Base-by-base conservation (phyloP, 2,888 invertebrate genomes). In the Pyrochroa serraticornis region DNA sequence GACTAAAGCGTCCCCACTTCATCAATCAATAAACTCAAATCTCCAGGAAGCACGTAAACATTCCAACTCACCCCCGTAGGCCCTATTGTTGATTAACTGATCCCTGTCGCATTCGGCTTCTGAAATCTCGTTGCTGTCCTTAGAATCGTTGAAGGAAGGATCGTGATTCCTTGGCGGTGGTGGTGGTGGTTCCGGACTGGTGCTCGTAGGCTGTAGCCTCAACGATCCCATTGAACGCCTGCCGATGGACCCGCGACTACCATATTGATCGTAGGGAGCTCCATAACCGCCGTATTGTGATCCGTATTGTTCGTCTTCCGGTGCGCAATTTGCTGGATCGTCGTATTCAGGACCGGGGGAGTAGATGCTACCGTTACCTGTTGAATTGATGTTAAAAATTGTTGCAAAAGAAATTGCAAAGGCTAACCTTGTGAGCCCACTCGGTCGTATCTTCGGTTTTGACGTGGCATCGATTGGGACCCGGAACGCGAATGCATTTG, bases 101-200 rank as follows among this genome's bases (percentile, higher is more conserved):
- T 90, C 90, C 65, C 90, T 90, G 83, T 94, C 94, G 79, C 94
- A 94, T 80, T 94, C 94, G 71, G 94, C 93, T 81, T 94, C 94
- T 76, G 93, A 93, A 81, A 93, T 92, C 82, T 94, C 94, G 82
- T 93, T 94, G 81, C 93, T 93, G 80, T 94, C 93, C 83, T 94
- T 94, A 77, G 93, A 93, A 80, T 94, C 94, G 81, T 95, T 94
- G 82, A 93, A 93, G 54, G 89, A 89, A 71, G 84, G 86, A 79
- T 91, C 92, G 74, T 92, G 91, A 80, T 93, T 93, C 76, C 88
- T 89, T 75, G 88, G 93, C 71, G 88, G 93, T 67, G 89, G 93
- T 83, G 80, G 87, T 75, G 82, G 86, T 64, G 82, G 86, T 81
- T 83, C 83, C 79, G 82, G 90, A 75, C 82, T 85, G 67, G 81